phyloP scores from a whole-genome alignment of 2,113 vertebrate species.

The Merops nubicus region DNA sequence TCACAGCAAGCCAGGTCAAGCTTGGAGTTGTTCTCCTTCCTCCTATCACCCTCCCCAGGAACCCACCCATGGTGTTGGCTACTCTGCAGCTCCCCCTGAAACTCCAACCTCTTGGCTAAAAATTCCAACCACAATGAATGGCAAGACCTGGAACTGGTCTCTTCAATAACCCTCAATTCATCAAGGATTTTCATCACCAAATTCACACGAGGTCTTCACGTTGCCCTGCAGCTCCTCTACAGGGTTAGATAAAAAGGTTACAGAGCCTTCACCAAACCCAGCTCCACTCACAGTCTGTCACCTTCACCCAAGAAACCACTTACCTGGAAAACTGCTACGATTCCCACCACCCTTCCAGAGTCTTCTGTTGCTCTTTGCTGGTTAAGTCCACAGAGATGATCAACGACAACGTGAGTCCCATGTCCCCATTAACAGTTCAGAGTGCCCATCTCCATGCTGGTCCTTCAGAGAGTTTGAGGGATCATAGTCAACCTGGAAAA shows the following conservation, averaged over 20 bases:
- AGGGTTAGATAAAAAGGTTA: no score
- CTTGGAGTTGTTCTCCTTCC: not conserved
- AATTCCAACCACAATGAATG: not conserved
- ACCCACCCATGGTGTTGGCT: not conserved
- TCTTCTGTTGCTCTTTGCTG: constrained; percentile 67
- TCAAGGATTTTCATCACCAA: not conserved
- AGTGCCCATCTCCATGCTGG: constrained; percentile 66
- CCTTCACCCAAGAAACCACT: not conserved
- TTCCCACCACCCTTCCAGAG: constrained; percentile 37
- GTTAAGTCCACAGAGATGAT: constrained; percentile 78
- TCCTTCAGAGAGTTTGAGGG: constrained; percentile 65
- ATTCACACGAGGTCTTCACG: fast-evolving
- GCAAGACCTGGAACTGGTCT: not conserved
- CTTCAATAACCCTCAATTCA: not conserved
- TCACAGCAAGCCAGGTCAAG: not conserved
- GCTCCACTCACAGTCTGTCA: not conserved
- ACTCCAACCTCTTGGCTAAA: not conserved
- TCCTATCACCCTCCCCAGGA: not conserved
- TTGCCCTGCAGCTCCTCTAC: not conserved
- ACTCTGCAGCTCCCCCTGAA: not conserved
- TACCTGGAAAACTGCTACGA: constrained; percentile 76
- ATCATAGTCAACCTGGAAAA: constrained; percentile 77
- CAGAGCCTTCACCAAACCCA: no score
- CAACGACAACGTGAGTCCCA: constrained; percentile 79
- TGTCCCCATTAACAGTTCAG: constrained; percentile 80